Base-by-base conservation (phyloP, 2,797 vertebrate genomes). In the Brotogeris chrysoptera region DNA sequence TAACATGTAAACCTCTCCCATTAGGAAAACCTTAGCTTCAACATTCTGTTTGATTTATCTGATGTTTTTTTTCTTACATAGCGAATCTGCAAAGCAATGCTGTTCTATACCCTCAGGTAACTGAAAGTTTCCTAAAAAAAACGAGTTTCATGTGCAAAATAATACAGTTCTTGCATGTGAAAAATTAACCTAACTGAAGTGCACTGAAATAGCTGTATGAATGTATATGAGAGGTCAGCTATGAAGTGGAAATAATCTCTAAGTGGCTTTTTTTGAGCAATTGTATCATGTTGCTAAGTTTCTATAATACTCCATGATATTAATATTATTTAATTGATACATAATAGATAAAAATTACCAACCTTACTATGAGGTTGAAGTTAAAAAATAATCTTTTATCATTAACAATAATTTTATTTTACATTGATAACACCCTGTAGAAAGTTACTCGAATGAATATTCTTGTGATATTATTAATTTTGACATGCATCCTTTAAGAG, bases 201-300 rank as follows among this genome's bases (percentile, higher is more conserved):
- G 43, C 64, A 76, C 36, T 57, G 82, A 85, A 91, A 70, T 49
- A 88, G 74, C 32, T 15, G 4, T 55, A 68, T 55, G 44, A 71
- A 53, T 44, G 55, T 73, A 49, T 61, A 2, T 23, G 34, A 16
- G 14, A 69, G 74, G 50, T 36, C 49, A 65, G 32, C 80, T 89
- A 53, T 90, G 86, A 88, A 78, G 60, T 80, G 82, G 89, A 96
- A 96, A 95, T 93, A 93, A 94, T 91, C 63, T 90, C 68, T 91
- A 70, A 88, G 76, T 61, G 78, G 47, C 7, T 79, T 94, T 95
- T 95, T 93, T 79, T 72, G 34, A 94, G 72, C 34, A 80, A 65
- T 65, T 92, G 63, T 80, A 78, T 87, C 63, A 60, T 76, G 44
- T 86, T 92, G 72, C 72, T 78, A 96, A 88, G 60, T 80, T 96